Base-by-base conservation (phyloP, 2,797 vertebrate species). In the Steatocranus sp. region DNA sequence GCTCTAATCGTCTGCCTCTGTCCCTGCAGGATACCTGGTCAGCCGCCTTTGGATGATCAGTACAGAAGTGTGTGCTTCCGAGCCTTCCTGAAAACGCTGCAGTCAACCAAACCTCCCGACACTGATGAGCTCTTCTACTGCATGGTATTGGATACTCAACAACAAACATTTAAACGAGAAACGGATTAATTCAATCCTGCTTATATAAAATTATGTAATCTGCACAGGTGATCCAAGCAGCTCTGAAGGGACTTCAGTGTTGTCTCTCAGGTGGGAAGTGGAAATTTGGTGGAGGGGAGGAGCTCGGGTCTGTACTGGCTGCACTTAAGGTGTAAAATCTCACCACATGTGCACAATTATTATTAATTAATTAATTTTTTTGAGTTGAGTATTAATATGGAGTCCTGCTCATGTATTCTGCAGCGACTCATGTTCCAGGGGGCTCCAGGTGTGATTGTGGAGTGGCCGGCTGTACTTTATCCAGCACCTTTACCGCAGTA, bases 371-470 rank as follows among this genome's bases (percentile, higher is more conserved):
- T 49, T 0, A 6, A 25, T 66, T 20, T 15, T 38, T 38, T 51
- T 48, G 27, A 34, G 8, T 50, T 51, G 2, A 80, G 34, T 41
- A 17, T 78, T 82, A 8, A 78, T 32, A 78, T 75, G 2, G 25
- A 74, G 8, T 50, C 23, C 3, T 86, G 20, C 50, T 18, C 5
- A 6, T 83, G 34, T 79, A 41, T 84, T 79, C 15, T 86, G 54
- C 89, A 99, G 99, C 98, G 97, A 92, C 96, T 97, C 51, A 99
- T 98, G 98, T 99, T 99, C 91, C 96, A 98, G 1, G 98, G 98
- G 18, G 92, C 97, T 86, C 98, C 98, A 63, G 98, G 98, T 80
- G 92, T 99, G 87, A 97, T 93, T 92, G 94, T 97, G 15, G 97
- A 98, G 79, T 97, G 98, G 97, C 97, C 97, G 0, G 3, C 89